These are phyloP conservation scores for Alviniconcha marisindica DNA, from an alignment of 1,140 invertebrate species.

Conservation along the genomic window DNA sequence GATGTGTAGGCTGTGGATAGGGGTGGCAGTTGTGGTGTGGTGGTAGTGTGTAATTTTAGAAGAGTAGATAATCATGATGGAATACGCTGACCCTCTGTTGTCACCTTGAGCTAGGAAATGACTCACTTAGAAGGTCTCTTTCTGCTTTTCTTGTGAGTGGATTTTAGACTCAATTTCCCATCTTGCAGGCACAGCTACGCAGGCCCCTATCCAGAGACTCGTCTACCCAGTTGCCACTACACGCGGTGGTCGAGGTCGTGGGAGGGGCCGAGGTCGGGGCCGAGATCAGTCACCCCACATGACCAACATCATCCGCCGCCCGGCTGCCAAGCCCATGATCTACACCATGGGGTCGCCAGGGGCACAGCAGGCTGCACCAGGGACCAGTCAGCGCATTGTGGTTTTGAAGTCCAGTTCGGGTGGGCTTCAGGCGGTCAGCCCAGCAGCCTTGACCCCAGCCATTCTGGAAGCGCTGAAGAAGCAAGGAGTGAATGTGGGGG, in stretches of 20 bases:
- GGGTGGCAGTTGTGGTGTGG: too few relatives aligned
- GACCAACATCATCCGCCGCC: conserved; percentile 22
- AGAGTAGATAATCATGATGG: too few relatives aligned
- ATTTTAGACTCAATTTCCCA: too few relatives aligned
- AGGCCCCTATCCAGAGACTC: not conserved
- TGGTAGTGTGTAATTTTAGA: too few relatives aligned
- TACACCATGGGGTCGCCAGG: conserved; percentile 18
- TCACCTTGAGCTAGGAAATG: too few relatives aligned
- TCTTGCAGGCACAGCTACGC: not conserved
- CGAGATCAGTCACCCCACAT: not conserved
- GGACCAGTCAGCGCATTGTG: conserved; percentile 22
- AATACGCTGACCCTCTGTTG: too few relatives aligned
- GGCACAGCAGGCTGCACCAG: not conserved
- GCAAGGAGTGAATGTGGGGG: conserved; percentile 22
- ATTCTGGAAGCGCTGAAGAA: conserved; percentile 33
- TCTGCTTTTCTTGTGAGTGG: too few relatives aligned
- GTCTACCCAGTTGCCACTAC: not conserved
- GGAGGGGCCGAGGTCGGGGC: conserved; percentile 7
- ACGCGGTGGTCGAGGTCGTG: conserved; percentile 1
- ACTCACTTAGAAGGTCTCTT: too few relatives aligned
- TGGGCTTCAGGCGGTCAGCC: conserved; percentile 32
- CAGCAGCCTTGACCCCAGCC: conserved; percentile 9
- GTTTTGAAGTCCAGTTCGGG: conserved; percentile 29
- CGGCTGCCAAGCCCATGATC: not conserved
- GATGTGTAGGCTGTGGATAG: too few relatives aligned